Percentiles rank a stretch among this genome's conserved stretches.
phyloP scores from a whole-genome alignment of 2,888 invertebrate genomes.

The Piscicola geometra region DNA sequence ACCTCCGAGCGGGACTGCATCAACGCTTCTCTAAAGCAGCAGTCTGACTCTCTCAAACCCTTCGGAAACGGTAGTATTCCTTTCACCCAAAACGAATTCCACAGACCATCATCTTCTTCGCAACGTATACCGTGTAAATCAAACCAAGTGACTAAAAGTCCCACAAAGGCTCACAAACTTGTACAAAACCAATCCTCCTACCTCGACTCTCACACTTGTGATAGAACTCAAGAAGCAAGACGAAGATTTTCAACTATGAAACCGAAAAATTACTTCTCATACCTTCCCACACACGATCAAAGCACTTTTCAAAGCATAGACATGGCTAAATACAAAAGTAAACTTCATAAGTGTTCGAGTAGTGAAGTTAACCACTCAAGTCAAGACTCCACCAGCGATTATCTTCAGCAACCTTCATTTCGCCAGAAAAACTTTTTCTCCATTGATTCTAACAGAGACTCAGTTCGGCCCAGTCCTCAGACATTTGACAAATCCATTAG shows the following conservation, averaged over 20 bases:
- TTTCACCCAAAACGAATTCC: neutral
- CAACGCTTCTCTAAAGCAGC: neutral
- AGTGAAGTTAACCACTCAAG: too few species aligned
- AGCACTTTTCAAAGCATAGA: neutral
- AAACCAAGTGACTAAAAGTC: too few species aligned
- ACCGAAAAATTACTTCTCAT: neutral
- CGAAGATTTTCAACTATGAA: neutral
- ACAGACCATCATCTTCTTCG: neutral
- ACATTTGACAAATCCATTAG: too few species aligned
- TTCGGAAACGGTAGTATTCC: neutral
- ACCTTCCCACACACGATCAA: neutral
- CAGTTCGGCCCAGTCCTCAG: too few species aligned
- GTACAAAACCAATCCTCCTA: neutral
- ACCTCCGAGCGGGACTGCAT: neutral
- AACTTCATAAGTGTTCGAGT: too few species aligned
- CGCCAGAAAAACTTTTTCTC: too few species aligned
- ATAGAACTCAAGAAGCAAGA: neutral
- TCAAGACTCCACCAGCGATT: too few species aligned
- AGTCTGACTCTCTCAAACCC: neutral
- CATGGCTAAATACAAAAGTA: neutral
- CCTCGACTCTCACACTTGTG: neutral
- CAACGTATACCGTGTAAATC: too few species aligned
- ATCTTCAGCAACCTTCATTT: too few species aligned
- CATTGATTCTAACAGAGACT: too few species aligned
- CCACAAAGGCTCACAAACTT: neutral